Percentiles rank a stretch among this genome's conserved stretches.
These are phyloP conservation scores for Miichthys miiuy DNA, from an alignment of 2,797 vertebrate species.

Conservation along the genomic window DNA sequence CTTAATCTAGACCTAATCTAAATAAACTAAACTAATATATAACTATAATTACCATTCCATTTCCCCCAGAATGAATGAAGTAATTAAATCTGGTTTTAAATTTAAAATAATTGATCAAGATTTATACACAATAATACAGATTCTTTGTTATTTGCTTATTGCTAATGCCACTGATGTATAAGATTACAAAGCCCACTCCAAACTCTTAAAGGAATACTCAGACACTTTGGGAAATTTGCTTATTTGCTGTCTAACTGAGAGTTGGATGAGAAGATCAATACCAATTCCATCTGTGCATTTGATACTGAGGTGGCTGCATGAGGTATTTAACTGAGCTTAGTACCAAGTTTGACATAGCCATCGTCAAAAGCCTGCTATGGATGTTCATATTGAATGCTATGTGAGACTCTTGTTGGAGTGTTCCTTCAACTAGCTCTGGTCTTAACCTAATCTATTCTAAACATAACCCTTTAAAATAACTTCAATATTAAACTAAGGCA, in stretches of 20 bases:
- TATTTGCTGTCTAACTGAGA: slow-evolving; percentile 37
- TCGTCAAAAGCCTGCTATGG: not conserved
- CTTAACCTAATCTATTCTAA: not conserved
- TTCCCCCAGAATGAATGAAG: not conserved
- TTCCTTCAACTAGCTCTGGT: not conserved
- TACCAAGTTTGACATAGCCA: not conserved
- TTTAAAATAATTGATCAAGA: not conserved
- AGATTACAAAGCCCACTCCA: not conserved
- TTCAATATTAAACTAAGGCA: not conserved
- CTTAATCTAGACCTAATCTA: not conserved
- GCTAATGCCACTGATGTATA: not conserved
- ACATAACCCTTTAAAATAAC: not conserved
- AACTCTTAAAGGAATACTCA: not conserved
- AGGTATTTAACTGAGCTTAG: slow-evolving; percentile 44
- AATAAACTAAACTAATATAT: not conserved
- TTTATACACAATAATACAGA: not conserved
- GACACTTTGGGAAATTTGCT: slow-evolving; percentile 33
- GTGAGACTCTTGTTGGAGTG: not conserved
- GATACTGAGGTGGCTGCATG: slow-evolving; percentile 26
- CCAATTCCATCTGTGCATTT: slow-evolving; percentile 35
- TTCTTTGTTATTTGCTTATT: not conserved
- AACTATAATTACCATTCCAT: not conserved
- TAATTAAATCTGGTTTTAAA: not conserved
- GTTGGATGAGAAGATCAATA: slow-evolving; percentile 44
- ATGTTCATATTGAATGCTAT: not conserved